phyloP scores from a whole-genome alignment of 2,113 vertebrate genomes.

The Neomonachus schauinslandi region DNA sequence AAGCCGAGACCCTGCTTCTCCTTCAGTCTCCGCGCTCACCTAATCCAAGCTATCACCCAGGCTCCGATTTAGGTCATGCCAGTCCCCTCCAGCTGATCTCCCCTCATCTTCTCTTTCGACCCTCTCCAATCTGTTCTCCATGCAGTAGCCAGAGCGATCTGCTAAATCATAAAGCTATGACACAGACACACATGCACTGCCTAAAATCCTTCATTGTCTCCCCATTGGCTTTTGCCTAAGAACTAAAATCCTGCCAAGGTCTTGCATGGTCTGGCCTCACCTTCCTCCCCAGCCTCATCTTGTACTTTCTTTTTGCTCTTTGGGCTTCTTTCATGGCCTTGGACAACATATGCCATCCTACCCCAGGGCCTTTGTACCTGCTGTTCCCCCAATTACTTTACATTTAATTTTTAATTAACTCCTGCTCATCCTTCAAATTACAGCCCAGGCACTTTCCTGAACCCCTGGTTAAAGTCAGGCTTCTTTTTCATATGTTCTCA shows the following conservation, averaged over 20 bases:
- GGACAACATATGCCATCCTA: background rate
- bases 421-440: background rate
- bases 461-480: background rate
- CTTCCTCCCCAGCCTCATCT: background rate
- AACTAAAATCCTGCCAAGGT: background rate
- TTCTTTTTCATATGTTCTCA: background rate
- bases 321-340: background rate
- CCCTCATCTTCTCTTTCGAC: background rate
- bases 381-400: background rate
- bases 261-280: background rate
- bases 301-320: background rate
- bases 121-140: background rate
- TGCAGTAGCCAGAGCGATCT: background rate
- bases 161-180: background rate
- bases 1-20: background rate
- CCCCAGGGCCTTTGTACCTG: background rate
- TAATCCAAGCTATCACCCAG: background rate
- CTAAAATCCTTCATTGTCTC: background rate
- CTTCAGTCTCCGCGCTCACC: rapidly evolving
- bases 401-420: background rate
- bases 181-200: background rate
- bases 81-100: background rate
- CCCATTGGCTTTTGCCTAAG: background rate
- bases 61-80: background rate
- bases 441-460: background rate